These are phyloP conservation scores for Sakesphorus luctuosus DNA, from an alignment of 2,113 vertebrate species.

Conservation along the genomic window DNA sequence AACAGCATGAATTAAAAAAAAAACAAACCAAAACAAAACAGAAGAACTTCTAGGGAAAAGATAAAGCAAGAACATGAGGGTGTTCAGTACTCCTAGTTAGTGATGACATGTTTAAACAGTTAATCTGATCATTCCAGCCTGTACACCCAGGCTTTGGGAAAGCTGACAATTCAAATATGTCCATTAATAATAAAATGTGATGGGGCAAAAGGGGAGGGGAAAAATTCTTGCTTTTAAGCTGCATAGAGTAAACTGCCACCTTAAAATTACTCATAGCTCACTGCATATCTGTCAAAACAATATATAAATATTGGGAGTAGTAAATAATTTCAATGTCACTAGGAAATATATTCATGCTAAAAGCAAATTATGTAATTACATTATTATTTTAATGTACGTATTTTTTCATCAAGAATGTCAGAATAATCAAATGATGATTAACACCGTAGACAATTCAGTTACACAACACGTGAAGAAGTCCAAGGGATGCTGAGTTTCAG, in stretches of 20 bases:
- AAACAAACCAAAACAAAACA: not conserved
- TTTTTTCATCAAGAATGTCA: constrained; percentile 26
- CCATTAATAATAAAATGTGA: constrained; percentile 38
- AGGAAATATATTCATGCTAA: constrained; percentile 26
- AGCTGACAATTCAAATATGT: constrained; percentile 19
- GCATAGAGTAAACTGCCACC: not conserved
- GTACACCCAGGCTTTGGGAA: not conserved
- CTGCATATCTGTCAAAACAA: constrained; percentile 36
- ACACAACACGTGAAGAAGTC: not conserved
- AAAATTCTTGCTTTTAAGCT: not conserved
- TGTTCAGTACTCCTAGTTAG: not conserved
- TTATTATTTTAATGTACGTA: constrained; percentile 14
- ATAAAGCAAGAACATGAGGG: not conserved
- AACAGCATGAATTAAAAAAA: not conserved
- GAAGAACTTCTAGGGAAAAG: not conserved
- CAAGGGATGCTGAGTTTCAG: not conserved
- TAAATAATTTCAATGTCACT: constrained; percentile 10
- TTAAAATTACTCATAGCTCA: constrained; percentile 3
- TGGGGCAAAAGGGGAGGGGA: not conserved
- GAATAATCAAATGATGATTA: constrained; percentile 2
- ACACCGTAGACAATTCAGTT: not conserved
- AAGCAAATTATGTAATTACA: constrained; percentile 19
- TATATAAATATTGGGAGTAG: not conserved
- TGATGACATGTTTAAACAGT: not conserved
- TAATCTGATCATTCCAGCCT: not conserved